These are phyloP conservation scores for Drosophila auraria DNA, from an alignment of 1,140 invertebrate genomes.

Conservation along the genomic window DNA sequence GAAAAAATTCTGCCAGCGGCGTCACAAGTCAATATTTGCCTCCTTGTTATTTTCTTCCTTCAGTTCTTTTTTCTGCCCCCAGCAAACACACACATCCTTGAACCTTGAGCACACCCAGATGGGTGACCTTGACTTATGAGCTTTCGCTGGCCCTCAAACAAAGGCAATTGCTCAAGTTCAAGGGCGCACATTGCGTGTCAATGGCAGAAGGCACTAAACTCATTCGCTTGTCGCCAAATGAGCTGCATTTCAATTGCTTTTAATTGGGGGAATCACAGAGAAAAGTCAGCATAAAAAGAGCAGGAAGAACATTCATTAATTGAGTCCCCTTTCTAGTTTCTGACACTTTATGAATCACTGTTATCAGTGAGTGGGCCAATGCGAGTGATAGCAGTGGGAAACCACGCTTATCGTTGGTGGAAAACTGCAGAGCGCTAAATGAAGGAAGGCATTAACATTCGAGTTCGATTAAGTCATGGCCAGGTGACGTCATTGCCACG, in stretches of 20 bases:
- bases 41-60: background rate
- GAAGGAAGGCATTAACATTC: constrained; percentile 38
- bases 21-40: background rate
- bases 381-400: constrained; percentile 23
- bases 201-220: constrained; percentile 4
- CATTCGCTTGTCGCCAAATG: constrained; percentile 21
- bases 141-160: constrained; percentile 18
- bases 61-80: background rate
- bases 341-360: constrained; percentile 31
- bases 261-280: constrained; percentile 19
- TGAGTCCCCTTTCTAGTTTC: background rate
- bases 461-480: constrained; percentile 59
- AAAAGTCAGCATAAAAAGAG: background rate
- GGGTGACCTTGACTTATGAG: constrained; percentile 40
- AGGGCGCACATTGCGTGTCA: constrained; percentile 41
- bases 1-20: background rate
- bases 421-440: constrained; percentile 25
- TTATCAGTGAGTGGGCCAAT: background rate
- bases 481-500: constrained; percentile 49
- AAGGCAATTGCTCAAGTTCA: constrained; percentile 47
- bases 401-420: constrained; percentile 18
- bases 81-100: constrained; percentile 23
- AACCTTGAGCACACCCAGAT: constrained; percentile 25
- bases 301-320: background rate
- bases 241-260: constrained; percentile 28